These are phyloP conservation scores for Crenichthys baileyi DNA, from an alignment of 2,797 vertebrate genomes.

Conservation along the genomic window DNA sequence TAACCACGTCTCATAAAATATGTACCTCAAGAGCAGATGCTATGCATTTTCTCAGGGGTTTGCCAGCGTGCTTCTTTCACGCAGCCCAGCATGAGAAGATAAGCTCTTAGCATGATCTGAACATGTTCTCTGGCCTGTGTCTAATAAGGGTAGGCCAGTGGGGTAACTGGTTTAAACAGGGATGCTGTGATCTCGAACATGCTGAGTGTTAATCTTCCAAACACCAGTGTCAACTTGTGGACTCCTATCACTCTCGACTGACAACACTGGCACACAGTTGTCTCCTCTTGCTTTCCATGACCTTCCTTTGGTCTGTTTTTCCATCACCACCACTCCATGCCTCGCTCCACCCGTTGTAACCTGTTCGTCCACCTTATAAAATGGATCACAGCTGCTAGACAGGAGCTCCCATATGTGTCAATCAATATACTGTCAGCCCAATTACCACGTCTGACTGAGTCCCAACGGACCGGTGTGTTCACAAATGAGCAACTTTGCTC, in stretches of 20 bases:
- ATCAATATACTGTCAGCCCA: conserved; percentile 61
- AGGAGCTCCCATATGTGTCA: conserved; percentile 64
- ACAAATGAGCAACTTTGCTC: conserved; percentile 33
- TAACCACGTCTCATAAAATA: conserved; percentile 25
- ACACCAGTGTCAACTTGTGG: conserved; percentile 22
- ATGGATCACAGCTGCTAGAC: conserved; percentile 65
- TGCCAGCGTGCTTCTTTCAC: conserved; percentile 25
- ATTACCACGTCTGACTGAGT: conserved; percentile 54
- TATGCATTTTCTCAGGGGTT: conserved; percentile 3
- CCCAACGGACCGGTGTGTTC: conserved; percentile 41
- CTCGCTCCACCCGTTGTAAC: conserved; percentile 22
- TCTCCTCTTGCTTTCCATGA: conserved; percentile 7
- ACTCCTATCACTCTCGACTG: conserved; percentile 35
- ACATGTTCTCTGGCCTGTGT: conserved; percentile 52
- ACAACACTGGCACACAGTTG: conserved; percentile 36
- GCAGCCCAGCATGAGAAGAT: conserved; percentile 52
- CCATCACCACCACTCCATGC: background rate
- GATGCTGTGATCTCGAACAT: conserved; percentile 20
- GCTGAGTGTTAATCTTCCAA: conserved; percentile 6
- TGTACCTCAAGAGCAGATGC: conserved; percentile 8
- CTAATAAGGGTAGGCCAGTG: conserved; percentile 57
- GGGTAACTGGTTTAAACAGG: conserved; percentile 18
- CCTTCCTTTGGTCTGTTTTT: conserved; percentile 6
- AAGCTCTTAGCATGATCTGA: conserved; percentile 64
- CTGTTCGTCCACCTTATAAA: conserved; percentile 41